Evolutionary conservation across 2,888 invertebrate genomes (phyloP), one percentile per base, ranked within the genome.

Genomic region (Drosophila rubida): DNA sequence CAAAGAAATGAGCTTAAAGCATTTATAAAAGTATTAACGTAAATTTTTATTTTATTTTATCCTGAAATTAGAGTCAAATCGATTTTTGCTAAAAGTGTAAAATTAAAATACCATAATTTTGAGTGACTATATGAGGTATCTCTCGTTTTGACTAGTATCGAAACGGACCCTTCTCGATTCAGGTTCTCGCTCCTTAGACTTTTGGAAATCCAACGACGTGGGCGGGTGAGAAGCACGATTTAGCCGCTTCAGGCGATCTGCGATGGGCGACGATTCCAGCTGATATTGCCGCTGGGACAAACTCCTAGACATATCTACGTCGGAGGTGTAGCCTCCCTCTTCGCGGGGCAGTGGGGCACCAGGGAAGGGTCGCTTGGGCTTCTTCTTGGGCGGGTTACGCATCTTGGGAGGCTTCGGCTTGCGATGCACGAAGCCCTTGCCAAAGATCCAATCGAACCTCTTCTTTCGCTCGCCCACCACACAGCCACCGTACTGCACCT

Each of bases 401-500:
- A 69, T 63, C 22, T 50, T 64, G 0, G 80, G 85, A 0, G 69
- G 64, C 50, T 82, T 82, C 3, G 80, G 80, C 9, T 41, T 27
- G 6, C 25, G 39, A 11, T 85, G 73, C 6, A 82, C 79, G 9
- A 46, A 49, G 4, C 85, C 79, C 70, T 79, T 85, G 42, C 85
- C 87, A 7, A 58, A 79, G 30, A 85, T 79, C 76, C 78, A 87
- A 0, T 66, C 19, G 48, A 82, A 78, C 1, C 45, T 2, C 1
- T 39, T 39, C 35, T 69, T 46, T 0, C 87, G 83, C 22, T 89
- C 90, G 22, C 87, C 89, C 0, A 81, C 57, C 8, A 85, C 89
- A 49, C 90, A 90, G 32, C 83, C 84, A 13, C 79, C 78, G 39
- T 85, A 80, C 61, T 87, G 88, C 46, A 89, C 82, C 7, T 74